Conservation (phyloP, 2,888 invertebrate genomes). For the Mesorhabditis spiculigera region DNA sequence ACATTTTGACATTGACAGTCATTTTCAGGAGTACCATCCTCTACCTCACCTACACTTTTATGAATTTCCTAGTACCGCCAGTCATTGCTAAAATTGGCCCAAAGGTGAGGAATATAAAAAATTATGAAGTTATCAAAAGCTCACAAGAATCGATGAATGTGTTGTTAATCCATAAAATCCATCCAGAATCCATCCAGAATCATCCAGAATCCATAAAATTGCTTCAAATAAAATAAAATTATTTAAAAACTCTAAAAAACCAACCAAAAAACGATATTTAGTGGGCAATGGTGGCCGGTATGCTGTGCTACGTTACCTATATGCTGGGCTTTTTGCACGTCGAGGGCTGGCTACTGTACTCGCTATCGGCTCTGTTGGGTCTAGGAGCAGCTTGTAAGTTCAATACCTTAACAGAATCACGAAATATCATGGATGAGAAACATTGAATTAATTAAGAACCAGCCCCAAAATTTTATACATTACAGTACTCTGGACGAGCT, state of each 20-base stretch:
- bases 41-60: conserved; percentile 80
- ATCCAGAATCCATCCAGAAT: no score
- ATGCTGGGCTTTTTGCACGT: conserved; percentile 83
- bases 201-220: no score
- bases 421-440: neutral
- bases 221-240: no score
- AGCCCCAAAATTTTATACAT: neutral
- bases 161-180: no score
- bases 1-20: neutral
- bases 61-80: conserved; percentile 90
- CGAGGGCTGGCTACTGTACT: conserved; percentile 77
- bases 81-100: conserved; percentile 80
- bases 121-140: no score
- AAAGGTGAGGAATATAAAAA: conserved; percentile 39
- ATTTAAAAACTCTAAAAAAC: neutral
- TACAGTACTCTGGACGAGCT: conserved; percentile 1
- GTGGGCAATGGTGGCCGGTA: conserved; percentile 80
- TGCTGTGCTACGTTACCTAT: conserved; percentile 78
- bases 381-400: conserved; percentile 75
- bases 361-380: conserved; percentile 80
- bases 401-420: neutral
- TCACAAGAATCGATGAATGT: no score
- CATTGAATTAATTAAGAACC: neutral
- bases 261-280: conserved; percentile 56
- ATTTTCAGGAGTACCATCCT: conserved; percentile 77